These are phyloP conservation scores for Sebastes kiyomatsui DNA, from an alignment of 2,797 vertebrate species.

Conservation along the genomic window DNA sequence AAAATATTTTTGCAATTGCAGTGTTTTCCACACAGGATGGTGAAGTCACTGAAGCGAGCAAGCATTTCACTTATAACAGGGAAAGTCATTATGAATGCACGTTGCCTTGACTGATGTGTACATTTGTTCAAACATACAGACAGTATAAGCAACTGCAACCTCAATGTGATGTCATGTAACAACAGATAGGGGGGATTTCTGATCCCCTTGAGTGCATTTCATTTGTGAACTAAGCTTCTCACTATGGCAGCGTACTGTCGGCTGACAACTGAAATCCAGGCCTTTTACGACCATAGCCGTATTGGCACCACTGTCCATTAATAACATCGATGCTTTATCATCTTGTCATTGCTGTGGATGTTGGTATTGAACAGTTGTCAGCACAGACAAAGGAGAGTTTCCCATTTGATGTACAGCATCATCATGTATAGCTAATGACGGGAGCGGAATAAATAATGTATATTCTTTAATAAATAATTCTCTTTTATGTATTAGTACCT, in stretches of 20 bases:
- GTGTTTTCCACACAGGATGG: not conserved
- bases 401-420: conserved; percentile 14
- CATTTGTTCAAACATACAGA: not conserved
- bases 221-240: conserved; percentile 10
- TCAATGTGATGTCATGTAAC: not conserved
- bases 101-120: not conserved
- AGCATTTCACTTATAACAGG: not conserved
- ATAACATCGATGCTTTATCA: conserved; percentile 19
- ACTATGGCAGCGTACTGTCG: not conserved
- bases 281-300: not conserved
- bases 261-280: not conserved
- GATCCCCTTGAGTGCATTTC: not conserved
- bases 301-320: not conserved
- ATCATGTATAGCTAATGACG: conserved; percentile 1
- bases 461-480: not conserved
- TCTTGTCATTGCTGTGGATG: conserved; percentile 18
- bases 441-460: not conserved
- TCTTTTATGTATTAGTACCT: not conserved
- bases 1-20: not conserved
- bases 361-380: conserved; percentile 32
- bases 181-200: not conserved
- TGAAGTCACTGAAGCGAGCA: not conserved
- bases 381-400: not conserved
- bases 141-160: not conserved
- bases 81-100: not conserved